Evolutionary conservation across 2,113 vertebrate species (phyloP).

Genomic region (Apteryx owenii): DNA sequence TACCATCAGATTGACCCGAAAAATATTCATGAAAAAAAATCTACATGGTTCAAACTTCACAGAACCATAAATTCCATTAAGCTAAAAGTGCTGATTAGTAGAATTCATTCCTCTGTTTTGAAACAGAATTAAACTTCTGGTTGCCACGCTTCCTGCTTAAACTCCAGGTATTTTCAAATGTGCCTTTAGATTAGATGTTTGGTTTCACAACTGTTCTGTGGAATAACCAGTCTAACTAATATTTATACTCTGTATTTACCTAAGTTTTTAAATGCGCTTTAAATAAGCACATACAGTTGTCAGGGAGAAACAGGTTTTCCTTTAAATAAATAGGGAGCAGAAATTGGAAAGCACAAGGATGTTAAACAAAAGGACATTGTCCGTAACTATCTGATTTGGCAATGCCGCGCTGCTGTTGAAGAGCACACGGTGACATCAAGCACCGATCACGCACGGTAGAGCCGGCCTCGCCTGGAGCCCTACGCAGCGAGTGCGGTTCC

Average conservation of each 20-base stretch:
- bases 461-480: background rate
- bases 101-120: background rate
- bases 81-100: background rate
- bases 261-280: background rate
- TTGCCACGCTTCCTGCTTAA: accelerated
- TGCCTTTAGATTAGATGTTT: background rate
- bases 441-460: accelerated
- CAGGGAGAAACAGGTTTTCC: background rate
- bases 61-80: accelerated
- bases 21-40: background rate
- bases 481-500: accelerated
- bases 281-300: accelerated
- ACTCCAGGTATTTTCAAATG: background rate
- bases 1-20: accelerated
- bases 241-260: background rate
- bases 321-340: accelerated
- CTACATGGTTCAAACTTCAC: accelerated
- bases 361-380: accelerated
- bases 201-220: background rate
- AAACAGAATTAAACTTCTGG: background rate
- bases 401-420: accelerated
- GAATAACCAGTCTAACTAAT: background rate
- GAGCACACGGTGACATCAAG: background rate
- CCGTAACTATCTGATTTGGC: accelerated
- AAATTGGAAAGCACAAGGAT: background rate